Conservation (phyloP, 2,113 vertebrate genomes). For the Grallaria varia region DNA sequence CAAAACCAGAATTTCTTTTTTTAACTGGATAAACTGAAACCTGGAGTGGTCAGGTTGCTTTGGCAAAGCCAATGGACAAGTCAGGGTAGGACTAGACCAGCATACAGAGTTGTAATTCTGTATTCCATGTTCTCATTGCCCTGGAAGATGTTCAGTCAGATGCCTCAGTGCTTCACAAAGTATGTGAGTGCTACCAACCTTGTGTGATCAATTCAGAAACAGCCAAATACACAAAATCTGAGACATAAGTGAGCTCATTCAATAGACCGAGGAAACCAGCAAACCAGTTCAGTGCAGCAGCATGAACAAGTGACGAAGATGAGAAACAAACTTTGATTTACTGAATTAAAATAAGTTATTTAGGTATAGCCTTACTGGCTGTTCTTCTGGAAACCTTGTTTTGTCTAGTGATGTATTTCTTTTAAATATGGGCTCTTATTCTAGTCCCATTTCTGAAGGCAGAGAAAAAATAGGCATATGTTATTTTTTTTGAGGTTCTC, state of each 20-base stretch:
- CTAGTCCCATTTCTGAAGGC: background rate
- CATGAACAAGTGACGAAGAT: background rate
- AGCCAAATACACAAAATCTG: background rate
- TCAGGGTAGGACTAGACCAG: background rate
- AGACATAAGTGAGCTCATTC: background rate
- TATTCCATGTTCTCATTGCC: background rate
- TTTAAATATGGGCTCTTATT: background rate
- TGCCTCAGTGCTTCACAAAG: background rate
- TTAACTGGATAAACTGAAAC: background rate
- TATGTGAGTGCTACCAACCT: background rate
- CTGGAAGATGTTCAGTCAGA: background rate
- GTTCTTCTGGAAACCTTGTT: background rate
- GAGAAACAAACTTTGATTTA: background rate
- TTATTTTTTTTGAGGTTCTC: background rate
- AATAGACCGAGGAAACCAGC: background rate
- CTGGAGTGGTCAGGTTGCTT: background rate
- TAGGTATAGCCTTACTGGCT: background rate
- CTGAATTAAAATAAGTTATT: background rate
- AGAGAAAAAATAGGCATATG: background rate
- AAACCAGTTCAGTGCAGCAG: background rate
- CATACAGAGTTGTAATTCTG: background rate
- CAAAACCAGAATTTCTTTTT: background rate
- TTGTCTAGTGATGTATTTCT: background rate
- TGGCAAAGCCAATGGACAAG: background rate
- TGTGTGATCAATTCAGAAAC: background rate